Conservation (phyloP, 53 echinoderm and acorn worm species). For the Antedon mediterranea region DNA sequence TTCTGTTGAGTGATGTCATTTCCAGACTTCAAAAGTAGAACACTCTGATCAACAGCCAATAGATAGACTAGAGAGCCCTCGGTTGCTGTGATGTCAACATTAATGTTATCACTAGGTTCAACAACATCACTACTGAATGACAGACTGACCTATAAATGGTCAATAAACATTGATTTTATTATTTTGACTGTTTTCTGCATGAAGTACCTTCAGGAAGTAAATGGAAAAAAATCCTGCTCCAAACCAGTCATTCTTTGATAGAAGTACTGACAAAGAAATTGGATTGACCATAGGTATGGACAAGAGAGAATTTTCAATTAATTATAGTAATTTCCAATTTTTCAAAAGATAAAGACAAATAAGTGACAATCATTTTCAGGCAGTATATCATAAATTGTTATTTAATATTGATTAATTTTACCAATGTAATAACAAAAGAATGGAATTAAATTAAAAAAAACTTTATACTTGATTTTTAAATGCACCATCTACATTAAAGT, state of each 20-base stretch:
- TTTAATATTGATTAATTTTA: neutral
- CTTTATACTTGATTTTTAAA: slow-evolving; percentile 64
- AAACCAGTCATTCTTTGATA: too few species aligned
- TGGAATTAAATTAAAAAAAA: neutral
- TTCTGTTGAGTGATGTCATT: slow-evolving; percentile 92
- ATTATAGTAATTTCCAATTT: too few species aligned
- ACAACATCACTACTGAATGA: slow-evolving; percentile 27
- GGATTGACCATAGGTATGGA: too few species aligned
- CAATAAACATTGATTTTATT: too few species aligned
- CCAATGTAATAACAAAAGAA: neutral
- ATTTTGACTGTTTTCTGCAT: too few species aligned
- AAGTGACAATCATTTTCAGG: too few species aligned
- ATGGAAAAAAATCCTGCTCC: too few species aligned
- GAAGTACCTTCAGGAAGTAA: too few species aligned
- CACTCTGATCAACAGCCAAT: slow-evolving; percentile 86
- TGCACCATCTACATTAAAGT: slow-evolving; percentile 51
- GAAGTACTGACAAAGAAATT: too few species aligned
- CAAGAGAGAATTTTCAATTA: too few species aligned
- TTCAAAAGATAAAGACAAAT: too few species aligned
- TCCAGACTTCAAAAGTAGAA: slow-evolving; percentile 59
- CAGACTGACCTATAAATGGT: slow-evolving; percentile 64
- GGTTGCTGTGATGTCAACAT: slow-evolving; percentile 47
- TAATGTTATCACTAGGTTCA: slow-evolving; percentile 52
- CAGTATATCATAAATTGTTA: too few species aligned
- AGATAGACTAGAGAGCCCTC: slow-evolving; percentile 52